phyloP scores from a whole-genome alignment of 2,888 invertebrate species.

The Nyleta sp. region DNA sequence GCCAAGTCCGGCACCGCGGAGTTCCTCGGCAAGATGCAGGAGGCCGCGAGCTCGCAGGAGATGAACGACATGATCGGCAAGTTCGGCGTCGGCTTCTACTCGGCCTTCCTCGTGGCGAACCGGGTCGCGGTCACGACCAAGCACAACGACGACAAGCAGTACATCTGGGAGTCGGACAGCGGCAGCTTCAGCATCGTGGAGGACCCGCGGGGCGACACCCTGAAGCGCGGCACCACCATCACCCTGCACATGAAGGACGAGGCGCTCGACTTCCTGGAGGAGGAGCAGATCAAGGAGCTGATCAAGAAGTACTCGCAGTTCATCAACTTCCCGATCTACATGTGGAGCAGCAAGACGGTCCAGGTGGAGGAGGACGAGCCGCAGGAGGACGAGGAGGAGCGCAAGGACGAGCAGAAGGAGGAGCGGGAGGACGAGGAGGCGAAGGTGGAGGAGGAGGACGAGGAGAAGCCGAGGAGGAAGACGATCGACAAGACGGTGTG shows the following conservation, averaged over 20 bases:
- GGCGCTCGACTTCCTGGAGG: slow-evolving; percentile 97
- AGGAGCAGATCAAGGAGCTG: slow-evolving; percentile 93
- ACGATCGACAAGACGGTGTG: slow-evolving; percentile 97
- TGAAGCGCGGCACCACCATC: slow-evolving; percentile 95
- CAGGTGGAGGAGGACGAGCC: slow-evolving; percentile 84
- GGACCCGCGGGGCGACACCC: slow-evolving; percentile 96
- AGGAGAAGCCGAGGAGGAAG: slow-evolving; percentile 91
- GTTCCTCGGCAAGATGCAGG: slow-evolving; percentile 96
- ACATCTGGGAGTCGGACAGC: slow-evolving; percentile 99
- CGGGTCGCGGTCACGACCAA: slow-evolving; percentile 98
- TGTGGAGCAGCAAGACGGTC: slow-evolving; percentile 90
- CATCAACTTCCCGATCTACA: slow-evolving; percentile 99
- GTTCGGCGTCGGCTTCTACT: slow-evolving; percentile 99
- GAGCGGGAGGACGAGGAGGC: slow-evolving; percentile 82
- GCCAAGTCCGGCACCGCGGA: slow-evolving; percentile 99
- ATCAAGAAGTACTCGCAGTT: slow-evolving; percentile 99
- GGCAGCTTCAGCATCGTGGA: slow-evolving; percentile 93
- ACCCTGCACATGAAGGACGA: slow-evolving; percentile 98
- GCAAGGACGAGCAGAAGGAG: slow-evolving; percentile 83
- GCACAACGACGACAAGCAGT: slow-evolving; percentile 95
- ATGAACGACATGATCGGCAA: slow-evolving; percentile 99
- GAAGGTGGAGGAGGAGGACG: slow-evolving; percentile 83
- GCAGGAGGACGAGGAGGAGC: slow-evolving; percentile 87
- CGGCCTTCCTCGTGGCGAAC: slow-evolving; percentile 97
- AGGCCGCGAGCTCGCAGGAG: slow-evolving; percentile 85